Evolutionary conservation across 30 jellyfish, hydroid and myxozoan genomes (phyloP), one percentile per base, ranked within the genome.

Genomic region (Turritopsis dohrnii): DNA sequence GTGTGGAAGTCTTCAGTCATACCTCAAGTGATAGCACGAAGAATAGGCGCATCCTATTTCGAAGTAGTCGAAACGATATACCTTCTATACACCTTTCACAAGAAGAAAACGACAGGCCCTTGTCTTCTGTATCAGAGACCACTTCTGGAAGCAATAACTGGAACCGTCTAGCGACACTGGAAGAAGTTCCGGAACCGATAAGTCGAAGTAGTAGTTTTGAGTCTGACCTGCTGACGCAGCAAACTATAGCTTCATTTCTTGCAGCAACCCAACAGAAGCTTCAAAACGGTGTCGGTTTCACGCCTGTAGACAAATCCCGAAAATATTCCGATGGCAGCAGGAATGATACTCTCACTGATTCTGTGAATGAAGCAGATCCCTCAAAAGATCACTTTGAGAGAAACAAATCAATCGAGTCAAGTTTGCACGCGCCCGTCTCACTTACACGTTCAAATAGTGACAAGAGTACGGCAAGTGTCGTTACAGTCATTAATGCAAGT

Each of bases 31-130:
- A 66, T 21, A n/a, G 52, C 19, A 5, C 69, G 18, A 71, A 82
- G 22, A 82, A 25, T 16, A 31, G 73, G 66, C 76, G 86, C 23
- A 54, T 82, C 0, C 52, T 82, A 25, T 82, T 82, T 82, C 41
- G 54, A 53, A 66, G 89, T 72, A 66, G 53, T 41, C 41, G 65
- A 26, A 52, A 66, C 25, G 84, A 82, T 66, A 72, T 82, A 18
- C 89, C 89, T 25, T 60, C 89, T 18, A 82, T 82, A 71, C 89
- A 82, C 28, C 41, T 82, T 13, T 66, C 86, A n/a, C 86, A 71
- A 71, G 89, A 82, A 0, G 89, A 82, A 21, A 29, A 52, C 16
- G 85, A 79, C 27, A 72, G 89, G 0, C 76, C 89, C 13, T 27
- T 71, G 21, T 65, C 89, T 16, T 87, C 89, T 1, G 24, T 29